Evolutionary conservation across 2,113 vertebrate genomes (phyloP), one percentile per base, ranked within the genome.

Genomic region (Lepus europaeus): DNA sequence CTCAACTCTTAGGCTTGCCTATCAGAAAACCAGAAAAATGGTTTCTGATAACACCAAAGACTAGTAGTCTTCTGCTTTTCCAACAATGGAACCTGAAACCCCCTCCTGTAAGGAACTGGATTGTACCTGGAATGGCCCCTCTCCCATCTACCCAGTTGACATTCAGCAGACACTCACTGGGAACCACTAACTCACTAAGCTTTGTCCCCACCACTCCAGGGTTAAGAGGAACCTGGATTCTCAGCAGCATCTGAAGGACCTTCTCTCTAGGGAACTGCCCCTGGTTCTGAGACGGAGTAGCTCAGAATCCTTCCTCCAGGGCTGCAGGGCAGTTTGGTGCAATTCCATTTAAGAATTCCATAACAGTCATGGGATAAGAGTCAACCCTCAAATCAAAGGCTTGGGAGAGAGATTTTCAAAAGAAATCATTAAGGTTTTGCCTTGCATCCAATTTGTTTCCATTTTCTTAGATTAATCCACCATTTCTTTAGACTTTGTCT

Each of bases 391-490:
- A 92, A 89, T 76, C 39, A 92, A 95, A 95, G 59, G n/a, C 61
- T 89, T 88, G 76, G 66, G 69, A 83, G 36, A 80, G 6, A 27
- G 20, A 27, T 29, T 77, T 88, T 63, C 68, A 81, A 94, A 92
- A 14, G 59, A 94, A 91, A 88, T 4, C 36, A 45, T 84, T 63
- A 73, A 31, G 72, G 53, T 80, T 89, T 89, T 73, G 36, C 64
- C 68, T 63, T 84, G 79, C 70, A 51, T 87, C 33, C 29, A 61
- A 77, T 87, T 73, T 93, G 31, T 84, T 90, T 25, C 29, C 59
- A 84, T 84, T 95, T 93, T 94, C 86, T 96, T 80, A 87, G 85
- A 73, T 90, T 76, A 95, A 91, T 39, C 61, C 56, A 81, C 66
- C 72, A 33, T 36, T 89, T 83, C 49, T 66, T 81, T 82, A 91